These are phyloP conservation scores for Butastur rufipennis DNA, from an alignment of 2,113 vertebrate species.

Conservation along the genomic window DNA sequence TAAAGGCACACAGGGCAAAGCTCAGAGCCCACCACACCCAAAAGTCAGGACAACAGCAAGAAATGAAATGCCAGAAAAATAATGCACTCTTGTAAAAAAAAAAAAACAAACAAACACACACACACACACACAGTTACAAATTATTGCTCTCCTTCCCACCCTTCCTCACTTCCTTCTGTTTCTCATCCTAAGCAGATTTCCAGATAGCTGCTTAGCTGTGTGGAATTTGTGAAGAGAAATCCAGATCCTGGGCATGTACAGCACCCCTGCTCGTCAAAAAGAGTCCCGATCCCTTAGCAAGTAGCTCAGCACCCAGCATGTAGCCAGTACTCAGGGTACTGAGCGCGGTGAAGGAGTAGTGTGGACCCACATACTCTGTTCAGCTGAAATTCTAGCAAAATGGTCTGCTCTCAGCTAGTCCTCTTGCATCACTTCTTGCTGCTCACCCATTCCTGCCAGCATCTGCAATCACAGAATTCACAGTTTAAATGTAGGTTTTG, in stretches of 20 bases:
- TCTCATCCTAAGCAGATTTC: constrained; percentile 41
- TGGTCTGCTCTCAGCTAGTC: not conserved
- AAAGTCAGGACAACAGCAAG: not conserved
- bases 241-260: not conserved
- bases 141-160: not conserved
- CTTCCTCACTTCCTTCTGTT: not conserved
- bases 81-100: not conserved
- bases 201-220: constrained; percentile 28
- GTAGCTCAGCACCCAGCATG: not conserved
- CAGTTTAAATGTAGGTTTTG: not conserved
- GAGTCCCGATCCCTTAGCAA: not conserved
- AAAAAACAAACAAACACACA: not conserved
- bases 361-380: not conserved
- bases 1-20: constrained; percentile 29
- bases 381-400: not conserved
- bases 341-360: not conserved
- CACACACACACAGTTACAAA: not conserved
- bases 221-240: constrained; percentile 44
- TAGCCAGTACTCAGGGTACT: not conserved
- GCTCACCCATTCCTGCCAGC: not conserved
- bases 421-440: not conserved
- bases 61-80: constrained; percentile 15
- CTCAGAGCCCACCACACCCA: constrained; percentile 23
- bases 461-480: not conserved
- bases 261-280: not conserved